Evolutionary conservation across 2,888 invertebrate species (phyloP), one percentile per base, ranked within the genome.

Genomic region (Lasioglossum villosulum): DNA sequence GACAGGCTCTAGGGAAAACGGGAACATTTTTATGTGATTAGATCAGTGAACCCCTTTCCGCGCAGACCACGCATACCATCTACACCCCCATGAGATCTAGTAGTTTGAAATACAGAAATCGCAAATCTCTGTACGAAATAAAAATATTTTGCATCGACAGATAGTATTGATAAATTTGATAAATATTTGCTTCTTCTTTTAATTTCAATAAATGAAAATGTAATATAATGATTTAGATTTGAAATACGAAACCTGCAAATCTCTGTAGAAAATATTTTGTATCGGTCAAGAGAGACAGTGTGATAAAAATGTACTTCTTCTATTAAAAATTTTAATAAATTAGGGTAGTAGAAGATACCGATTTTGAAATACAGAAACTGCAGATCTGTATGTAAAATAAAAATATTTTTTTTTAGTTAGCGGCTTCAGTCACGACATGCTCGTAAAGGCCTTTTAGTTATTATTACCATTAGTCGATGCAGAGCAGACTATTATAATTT

Each of bases 21-120:
- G 10, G 16, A 19, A 14, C 63, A 34, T 74, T 82, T 56, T 80
- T 74, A 80, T 12, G 27, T 27, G 59, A 63, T 63, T 63, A 63
- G 59, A 63, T 63, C 59, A 63, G 59, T 63, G 59, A 63, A 63
- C 59, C 30, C 16, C 30, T 30, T 63, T 16, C 27, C 30, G 30
- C 59, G 27, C 27, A 63, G 14, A 63, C 27, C 59, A 16, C n/a
- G 59, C 59, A 1, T 59, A 10, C 56, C 12, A 56, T 4, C 56
- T 59, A 59, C 27, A 5, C 59, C n/a, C 59, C 27, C n/a, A n/a
- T 59, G 59, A 59, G 59, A 14, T 59, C 10, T 10, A 27, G 59
- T 27, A 27, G 27, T 59, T 59, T n/a, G 14, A 27, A 63, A 30
- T 2, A 63, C 4, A 30, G 1, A 30, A 63, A 27, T 16, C 30